phyloP scores from a whole-genome alignment of 2,888 invertebrate genomes.

The Drymonia ruficornis region DNA sequence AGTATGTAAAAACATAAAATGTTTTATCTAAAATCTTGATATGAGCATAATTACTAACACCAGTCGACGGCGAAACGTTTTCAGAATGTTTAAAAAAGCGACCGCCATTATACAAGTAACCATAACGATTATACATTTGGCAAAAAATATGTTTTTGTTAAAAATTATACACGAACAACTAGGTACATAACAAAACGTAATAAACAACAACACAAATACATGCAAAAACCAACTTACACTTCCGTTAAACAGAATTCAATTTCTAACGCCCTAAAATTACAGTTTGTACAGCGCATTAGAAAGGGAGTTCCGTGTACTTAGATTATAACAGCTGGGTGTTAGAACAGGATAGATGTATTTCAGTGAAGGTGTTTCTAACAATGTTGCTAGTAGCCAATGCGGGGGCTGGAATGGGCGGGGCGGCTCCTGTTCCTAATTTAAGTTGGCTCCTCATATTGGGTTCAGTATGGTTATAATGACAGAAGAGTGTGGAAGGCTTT shows the following conservation, averaged over 20 bases:
- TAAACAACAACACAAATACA: slow-evolving; percentile 23
- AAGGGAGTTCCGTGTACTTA: slow-evolving; percentile 46
- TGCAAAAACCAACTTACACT: slow-evolving; percentile 25
- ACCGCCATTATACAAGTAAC: slow-evolving; percentile 65
- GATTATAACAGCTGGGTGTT: slow-evolving; percentile 33
- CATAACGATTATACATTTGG: slow-evolving; percentile 73
- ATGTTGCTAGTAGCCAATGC: slow-evolving; percentile 73
- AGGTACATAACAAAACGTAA: slow-evolving; percentile 26
- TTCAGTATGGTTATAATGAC: slow-evolving; percentile 35
- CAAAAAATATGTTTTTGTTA: slow-evolving; percentile 66
- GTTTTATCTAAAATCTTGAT: slow-evolving; percentile 79
- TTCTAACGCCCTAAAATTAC: slow-evolving; percentile 59
- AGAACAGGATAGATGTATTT: slow-evolving; percentile 60
- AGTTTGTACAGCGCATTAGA: slow-evolving; percentile 64
- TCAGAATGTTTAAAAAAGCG: slow-evolving; percentile 66
- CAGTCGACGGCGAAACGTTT: slow-evolving; percentile 65
- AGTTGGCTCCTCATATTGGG: slow-evolving; percentile 50
- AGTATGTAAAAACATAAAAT: slow-evolving; percentile 50
- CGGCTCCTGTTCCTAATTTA: slow-evolving; percentile 57
- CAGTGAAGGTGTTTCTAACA: slow-evolving; percentile 46
- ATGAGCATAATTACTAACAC: slow-evolving; percentile 74
- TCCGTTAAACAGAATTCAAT: slow-evolving; percentile 9
- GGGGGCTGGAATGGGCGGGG: slow-evolving; percentile 68
- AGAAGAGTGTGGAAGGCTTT: slow-evolving; percentile 3
- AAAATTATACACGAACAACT: slow-evolving; percentile 62